Evolutionary conservation across 2,888 invertebrate species (phyloP).

Genomic region (Dione vanillae): DNA sequence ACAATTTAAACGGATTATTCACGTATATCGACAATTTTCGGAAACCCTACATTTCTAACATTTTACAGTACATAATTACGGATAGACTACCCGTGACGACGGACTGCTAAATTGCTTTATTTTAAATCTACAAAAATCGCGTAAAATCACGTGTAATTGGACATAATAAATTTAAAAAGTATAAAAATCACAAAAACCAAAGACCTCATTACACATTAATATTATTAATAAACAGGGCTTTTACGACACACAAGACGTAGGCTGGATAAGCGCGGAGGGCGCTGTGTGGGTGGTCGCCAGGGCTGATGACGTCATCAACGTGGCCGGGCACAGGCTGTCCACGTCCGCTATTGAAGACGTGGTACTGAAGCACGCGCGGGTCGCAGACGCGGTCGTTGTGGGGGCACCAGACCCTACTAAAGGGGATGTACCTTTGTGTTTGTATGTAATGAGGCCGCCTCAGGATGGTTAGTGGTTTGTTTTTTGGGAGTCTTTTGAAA

Average conservation of each 20-base stretch:
- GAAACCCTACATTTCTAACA: too few species aligned
- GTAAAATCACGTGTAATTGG: too few species aligned
- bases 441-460: constrained; percentile 90
- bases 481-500: too few species aligned
- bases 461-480: constrained; percentile 73
- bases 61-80: too few species aligned
- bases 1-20: too few species aligned
- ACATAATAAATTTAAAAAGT: too few species aligned
- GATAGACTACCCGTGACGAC: too few species aligned
- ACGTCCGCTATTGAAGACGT: constrained; percentile 96
- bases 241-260: constrained; percentile 98
- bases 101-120: too few species aligned
- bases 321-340: constrained; percentile 95
- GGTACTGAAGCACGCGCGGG: constrained; percentile 92
- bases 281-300: constrained; percentile 95
- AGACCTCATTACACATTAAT: too few species aligned
- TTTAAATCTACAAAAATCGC: too few species aligned
- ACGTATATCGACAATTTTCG: too few species aligned
- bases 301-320: constrained; percentile 97
- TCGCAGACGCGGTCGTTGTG: constrained; percentile 94
- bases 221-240: constrained; percentile 92
- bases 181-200: too few species aligned
- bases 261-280: constrained; percentile 92
- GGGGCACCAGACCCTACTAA: constrained; percentile 95
- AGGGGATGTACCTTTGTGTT: constrained; percentile 94